Evolutionary conservation across 2,113 vertebrate species (phyloP).

Genomic region (Phyllostomus discolor): DNA sequence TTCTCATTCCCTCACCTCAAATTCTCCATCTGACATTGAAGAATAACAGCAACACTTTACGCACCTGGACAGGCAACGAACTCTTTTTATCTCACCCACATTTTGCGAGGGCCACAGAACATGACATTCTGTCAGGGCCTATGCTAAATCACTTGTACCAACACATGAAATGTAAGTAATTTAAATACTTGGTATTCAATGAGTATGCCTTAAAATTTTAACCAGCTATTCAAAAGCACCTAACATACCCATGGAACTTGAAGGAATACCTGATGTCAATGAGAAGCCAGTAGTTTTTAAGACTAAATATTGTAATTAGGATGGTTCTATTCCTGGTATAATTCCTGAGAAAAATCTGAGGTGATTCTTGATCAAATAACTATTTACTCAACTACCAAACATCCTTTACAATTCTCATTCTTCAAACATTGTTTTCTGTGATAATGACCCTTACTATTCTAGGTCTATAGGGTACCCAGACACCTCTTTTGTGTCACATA

Average conservation of each 20-base stretch:
- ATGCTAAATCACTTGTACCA: neutral
- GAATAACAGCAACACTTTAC: neutral
- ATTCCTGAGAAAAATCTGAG: neutral
- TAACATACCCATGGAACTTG: neutral
- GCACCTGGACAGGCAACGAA: neutral
- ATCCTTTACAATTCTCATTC: neutral
- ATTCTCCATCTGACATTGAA: neutral
- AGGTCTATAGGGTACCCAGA: neutral
- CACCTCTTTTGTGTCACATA: neutral
- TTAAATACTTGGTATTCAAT: neutral
- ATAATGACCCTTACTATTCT: neutral
- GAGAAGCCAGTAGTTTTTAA: neutral
- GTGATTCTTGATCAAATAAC: conserved; percentile 9
- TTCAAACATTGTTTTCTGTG: neutral
- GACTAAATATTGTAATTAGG: neutral
- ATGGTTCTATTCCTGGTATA: neutral
- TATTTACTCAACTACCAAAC: conserved; percentile 5
- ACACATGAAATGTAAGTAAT: neutral
- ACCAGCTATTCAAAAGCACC: neutral
- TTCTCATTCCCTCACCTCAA: neutral
- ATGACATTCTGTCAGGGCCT: neutral
- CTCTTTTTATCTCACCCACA: neutral
- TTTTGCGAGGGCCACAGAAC: neutral
- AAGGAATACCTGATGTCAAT: neutral
- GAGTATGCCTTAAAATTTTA: neutral